Conservation (phyloP, 2,113 vertebrate genomes). For the Colaptes auratus region DNA sequence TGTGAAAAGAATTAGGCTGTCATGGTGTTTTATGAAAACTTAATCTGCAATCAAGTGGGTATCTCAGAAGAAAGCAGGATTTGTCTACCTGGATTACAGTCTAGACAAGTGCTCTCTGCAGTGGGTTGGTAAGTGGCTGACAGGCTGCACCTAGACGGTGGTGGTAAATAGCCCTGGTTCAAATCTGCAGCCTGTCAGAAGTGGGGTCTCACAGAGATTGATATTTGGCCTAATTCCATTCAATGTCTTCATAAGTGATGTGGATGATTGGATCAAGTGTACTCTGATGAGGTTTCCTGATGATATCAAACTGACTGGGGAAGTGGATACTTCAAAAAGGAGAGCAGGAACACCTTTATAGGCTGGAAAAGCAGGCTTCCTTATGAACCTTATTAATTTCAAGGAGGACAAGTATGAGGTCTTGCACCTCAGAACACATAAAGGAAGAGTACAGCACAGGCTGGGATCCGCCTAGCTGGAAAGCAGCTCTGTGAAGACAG, state of each 20-base stretch:
- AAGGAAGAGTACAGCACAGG: neutral
- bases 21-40: constrained; percentile 33
- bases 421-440: neutral
- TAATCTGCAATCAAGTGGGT: neutral
- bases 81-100: neutral
- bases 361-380: neutral
- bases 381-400: neutral
- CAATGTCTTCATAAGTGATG: neutral
- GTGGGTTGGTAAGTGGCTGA: neutral
- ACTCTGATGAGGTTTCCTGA: neutral
- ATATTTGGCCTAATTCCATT: neutral
- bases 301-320: neutral
- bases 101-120: neutral
- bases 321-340: neutral
- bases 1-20: constrained; percentile 32
- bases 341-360: neutral
- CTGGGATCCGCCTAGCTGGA: neutral
- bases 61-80: constrained; percentile 18
- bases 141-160: neutral
- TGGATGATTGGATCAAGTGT: neutral
- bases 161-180: neutral
- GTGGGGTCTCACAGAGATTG: neutral
- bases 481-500: neutral
- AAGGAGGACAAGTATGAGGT: neutral
- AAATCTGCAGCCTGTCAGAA: neutral